A percentile compares a stretch with the other conserved stretches of the same genome.
These are phyloP conservation scores for Oryzias sinensis DNA, from an alignment of 2,797 vertebrate genomes.

Conservation along the genomic window DNA sequence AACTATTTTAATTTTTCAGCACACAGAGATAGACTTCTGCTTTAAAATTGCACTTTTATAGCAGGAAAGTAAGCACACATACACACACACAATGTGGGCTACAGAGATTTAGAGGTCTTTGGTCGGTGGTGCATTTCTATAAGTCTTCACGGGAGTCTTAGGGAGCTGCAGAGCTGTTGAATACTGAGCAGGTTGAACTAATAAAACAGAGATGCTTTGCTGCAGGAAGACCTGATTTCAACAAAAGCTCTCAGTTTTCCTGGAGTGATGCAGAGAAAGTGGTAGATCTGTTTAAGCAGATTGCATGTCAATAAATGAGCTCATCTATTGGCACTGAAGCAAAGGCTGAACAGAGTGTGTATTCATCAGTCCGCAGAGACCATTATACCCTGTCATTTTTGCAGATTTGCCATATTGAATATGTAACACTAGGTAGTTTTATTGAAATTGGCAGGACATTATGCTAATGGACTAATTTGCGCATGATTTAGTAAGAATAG, in stretches of 20 bases:
- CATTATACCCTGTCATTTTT: conserved; percentile 1
- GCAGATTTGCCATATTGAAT: conserved; percentile 17
- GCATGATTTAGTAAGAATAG: conserved; percentile 11
- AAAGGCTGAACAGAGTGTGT: conserved; percentile 4
- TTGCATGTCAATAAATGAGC: neutral
- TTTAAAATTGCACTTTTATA: neutral
- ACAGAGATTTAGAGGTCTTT: neutral
- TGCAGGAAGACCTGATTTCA: neutral
- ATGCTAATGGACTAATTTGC: conserved; percentile 19
- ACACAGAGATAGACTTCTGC: neutral
- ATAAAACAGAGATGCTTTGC: conserved; percentile 1
- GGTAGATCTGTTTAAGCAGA: neutral
- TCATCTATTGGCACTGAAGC: neutral
- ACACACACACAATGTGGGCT: neutral
- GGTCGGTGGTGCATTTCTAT: neutral
- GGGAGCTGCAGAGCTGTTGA: neutral
- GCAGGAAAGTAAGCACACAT: conserved; percentile 2
- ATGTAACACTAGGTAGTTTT: conserved; percentile 1
- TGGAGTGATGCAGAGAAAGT: neutral
- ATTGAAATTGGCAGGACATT: neutral
- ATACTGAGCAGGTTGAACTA: conserved; percentile 10
- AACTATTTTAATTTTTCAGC: conserved; percentile 3
- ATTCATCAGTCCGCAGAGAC: neutral
- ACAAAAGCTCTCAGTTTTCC: neutral
- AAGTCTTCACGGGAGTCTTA: neutral